phyloP scores from a whole-genome alignment of 2,113 vertebrate species.

The Phocoena sinus region DNA sequence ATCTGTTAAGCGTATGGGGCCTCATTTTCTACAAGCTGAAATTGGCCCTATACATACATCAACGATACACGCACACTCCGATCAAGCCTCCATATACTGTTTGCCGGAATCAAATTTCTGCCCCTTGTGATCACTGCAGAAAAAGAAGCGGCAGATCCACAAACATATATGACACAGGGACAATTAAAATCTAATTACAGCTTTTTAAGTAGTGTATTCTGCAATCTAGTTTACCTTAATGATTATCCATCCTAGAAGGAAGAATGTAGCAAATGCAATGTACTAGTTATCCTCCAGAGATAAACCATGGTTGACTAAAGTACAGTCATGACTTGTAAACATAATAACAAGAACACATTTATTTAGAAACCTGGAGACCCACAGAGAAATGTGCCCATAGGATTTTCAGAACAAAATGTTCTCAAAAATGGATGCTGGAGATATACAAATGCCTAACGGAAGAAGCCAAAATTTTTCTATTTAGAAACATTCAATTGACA shows the following conservation, averaged over 20 bases:
- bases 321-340: constrained; percentile 56
- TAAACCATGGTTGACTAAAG: constrained; percentile 44
- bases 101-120: constrained; percentile 63
- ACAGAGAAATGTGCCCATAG: constrained; percentile 39
- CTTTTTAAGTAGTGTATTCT: constrained; percentile 46
- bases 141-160: constrained; percentile 39
- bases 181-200: constrained; percentile 28
- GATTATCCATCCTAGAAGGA: constrained; percentile 62
- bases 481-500: constrained; percentile 32
- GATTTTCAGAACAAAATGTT: constrained; percentile 57
- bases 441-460: not conserved
- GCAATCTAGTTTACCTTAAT: constrained; percentile 45
- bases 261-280: constrained; percentile 8
- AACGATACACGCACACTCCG: constrained; percentile 53
- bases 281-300: constrained; percentile 58
- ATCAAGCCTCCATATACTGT: constrained; percentile 46
- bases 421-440: not conserved
- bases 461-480: constrained; percentile 33
- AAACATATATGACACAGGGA: constrained; percentile 29
- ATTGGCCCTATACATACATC: constrained; percentile 68
- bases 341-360: constrained; percentile 50
- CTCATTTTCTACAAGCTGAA: constrained; percentile 55
- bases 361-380: constrained; percentile 44
- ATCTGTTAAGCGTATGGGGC: constrained; percentile 72
- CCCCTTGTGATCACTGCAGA: constrained; percentile 57